These are phyloP conservation scores for Taphrorychus bicolor DNA, from an alignment of 2,888 invertebrate species.

Conservation along the genomic window DNA sequence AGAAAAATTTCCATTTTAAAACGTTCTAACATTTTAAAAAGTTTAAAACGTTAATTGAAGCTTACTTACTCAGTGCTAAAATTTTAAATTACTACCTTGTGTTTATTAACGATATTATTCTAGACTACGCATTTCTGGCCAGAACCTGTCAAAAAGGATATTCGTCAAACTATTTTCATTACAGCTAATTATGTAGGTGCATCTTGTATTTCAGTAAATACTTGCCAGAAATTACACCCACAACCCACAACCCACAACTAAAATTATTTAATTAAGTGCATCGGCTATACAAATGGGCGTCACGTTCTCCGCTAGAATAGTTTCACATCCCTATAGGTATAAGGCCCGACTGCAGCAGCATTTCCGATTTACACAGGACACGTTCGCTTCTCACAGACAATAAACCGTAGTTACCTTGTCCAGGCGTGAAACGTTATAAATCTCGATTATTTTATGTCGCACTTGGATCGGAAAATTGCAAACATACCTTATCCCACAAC, in stretches of 20 bases:
- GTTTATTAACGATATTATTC: neutral
- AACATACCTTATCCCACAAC: conserved; percentile 27
- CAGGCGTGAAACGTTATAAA: conserved; percentile 17
- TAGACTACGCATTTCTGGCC: neutral
- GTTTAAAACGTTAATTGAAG: too few relatives aligned
- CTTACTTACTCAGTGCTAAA: neutral
- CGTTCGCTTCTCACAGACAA: conserved; percentile 9
- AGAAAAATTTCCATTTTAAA: too few relatives aligned
- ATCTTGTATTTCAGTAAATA: neutral
- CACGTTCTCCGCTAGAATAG: neutral
- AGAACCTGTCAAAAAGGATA: neutral
- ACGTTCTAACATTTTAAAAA: too few relatives aligned
- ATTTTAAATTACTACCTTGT: neutral
- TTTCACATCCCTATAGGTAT: neutral
- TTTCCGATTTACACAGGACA: neutral
- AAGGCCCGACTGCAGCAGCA: neutral
- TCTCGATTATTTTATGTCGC: conserved; percentile 24
- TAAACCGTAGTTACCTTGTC: conserved; percentile 22
- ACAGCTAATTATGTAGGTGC: neutral
- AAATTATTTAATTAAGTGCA: too few relatives aligned
- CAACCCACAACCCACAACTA: neutral
- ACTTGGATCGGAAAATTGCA: conserved; percentile 24
- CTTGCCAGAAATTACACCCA: neutral
- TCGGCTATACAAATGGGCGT: too few relatives aligned
- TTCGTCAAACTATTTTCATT: neutral